Evolutionary conservation across 30 jellyfish, hydroid and myxozoan species (phyloP).

Genomic region (Aurelia aurita): DNA sequence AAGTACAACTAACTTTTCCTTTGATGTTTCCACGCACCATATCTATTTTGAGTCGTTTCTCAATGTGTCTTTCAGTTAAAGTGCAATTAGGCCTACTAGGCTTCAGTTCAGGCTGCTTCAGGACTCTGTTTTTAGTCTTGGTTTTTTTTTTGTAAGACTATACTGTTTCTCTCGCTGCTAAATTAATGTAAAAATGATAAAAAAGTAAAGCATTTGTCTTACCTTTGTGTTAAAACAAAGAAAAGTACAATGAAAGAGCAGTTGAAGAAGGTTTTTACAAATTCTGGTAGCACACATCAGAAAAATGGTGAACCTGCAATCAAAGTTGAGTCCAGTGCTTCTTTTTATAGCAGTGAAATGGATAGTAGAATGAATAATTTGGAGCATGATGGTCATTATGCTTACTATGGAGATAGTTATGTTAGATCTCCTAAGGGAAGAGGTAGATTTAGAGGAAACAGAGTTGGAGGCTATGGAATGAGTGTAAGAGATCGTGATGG

Average conservation of each 20-base stretch:
- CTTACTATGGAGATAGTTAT: not conserved
- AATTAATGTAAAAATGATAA: too few relatives aligned
- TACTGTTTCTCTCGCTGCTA: too few relatives aligned
- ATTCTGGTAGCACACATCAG: not conserved
- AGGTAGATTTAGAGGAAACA: not conserved
- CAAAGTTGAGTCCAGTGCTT: not conserved
- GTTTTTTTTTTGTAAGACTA: too few relatives aligned
- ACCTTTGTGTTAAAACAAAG: conserved; percentile 5
- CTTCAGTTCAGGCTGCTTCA: too few relatives aligned
- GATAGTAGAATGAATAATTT: not conserved
- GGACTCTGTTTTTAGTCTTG: too few relatives aligned
- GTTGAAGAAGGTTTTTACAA: conserved; percentile 49
- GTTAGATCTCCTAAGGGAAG: not conserved
- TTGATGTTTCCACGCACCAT: too few relatives aligned
- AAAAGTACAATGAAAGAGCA: conserved; percentile 43
- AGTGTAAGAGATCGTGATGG: too few relatives aligned
- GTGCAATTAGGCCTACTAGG: too few relatives aligned
- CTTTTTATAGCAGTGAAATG: not conserved
- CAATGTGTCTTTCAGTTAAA: too few relatives aligned
- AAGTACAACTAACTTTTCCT: too few relatives aligned
- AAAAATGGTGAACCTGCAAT: conserved; percentile 2
- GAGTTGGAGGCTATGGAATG: conserved; percentile 11
- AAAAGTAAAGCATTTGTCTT: too few relatives aligned
- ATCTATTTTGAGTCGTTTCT: too few relatives aligned
- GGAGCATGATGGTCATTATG: not conserved